A percentile compares a stretch with the other conserved stretches of the same genome.
These are phyloP conservation scores for Lacerta bilineata DNA, from an alignment of 2,797 vertebrate genomes.

Conservation along the genomic window DNA sequence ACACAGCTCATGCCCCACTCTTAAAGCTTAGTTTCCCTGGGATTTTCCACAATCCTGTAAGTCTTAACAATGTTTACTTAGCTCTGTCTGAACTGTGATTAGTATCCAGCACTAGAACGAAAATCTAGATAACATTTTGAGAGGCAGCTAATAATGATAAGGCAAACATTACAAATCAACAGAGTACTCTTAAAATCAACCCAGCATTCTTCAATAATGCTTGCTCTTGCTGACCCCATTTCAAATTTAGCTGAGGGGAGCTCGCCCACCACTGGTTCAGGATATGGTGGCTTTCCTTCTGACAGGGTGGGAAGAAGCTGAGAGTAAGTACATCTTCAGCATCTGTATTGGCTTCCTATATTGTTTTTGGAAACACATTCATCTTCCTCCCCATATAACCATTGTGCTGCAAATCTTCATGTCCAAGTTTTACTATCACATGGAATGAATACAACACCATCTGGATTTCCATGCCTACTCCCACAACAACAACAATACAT, in stretches of 20 bases:
- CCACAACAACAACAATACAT: background rate
- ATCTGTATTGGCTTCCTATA: background rate
- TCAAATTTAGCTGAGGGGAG: background rate
- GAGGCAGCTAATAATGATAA: background rate
- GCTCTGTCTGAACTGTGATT: background rate
- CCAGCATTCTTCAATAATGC: background rate
- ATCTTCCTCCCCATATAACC: background rate
- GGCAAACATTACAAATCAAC: background rate
- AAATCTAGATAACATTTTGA: background rate
- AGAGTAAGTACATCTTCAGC: background rate
- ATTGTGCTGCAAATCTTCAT: background rate
- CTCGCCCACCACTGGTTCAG: background rate
- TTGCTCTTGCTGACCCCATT: background rate
- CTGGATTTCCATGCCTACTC: background rate
- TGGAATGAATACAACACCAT: background rate
- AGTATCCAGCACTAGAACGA: background rate
- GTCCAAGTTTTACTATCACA: background rate
- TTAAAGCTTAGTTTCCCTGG: background rate
- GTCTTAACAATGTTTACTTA: no score
- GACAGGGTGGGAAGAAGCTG: background rate
- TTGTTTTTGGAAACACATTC: slow-evolving; percentile 3
- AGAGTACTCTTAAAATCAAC: background rate
- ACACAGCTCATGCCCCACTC: background rate
- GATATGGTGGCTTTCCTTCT: background rate
- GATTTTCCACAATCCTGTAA: background rate